Conservation (phyloP, 2,888 invertebrate genomes). For the Zaprionus lineosus region DNA sequence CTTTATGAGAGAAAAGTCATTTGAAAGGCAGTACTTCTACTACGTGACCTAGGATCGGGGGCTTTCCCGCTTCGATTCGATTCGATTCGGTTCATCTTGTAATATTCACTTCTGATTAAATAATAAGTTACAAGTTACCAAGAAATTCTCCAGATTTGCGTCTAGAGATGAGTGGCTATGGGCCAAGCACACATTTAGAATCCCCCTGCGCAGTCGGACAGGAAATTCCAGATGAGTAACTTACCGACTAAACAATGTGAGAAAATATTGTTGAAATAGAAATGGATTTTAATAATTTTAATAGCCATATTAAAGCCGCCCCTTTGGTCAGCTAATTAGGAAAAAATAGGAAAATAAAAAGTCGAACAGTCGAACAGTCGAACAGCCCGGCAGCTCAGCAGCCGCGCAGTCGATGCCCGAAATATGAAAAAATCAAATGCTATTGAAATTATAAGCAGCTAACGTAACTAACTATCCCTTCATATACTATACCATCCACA, state of each 20-base stretch:
- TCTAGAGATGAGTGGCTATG: too few relatives aligned
- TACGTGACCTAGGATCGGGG: too few relatives aligned
- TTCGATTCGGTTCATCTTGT: too few relatives aligned
- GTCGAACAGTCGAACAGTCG: constrained; percentile 11
- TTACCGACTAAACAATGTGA: constrained; percentile 31
- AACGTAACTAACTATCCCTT: constrained; percentile 3
- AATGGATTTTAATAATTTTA: constrained; percentile 73
- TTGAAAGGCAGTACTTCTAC: too few relatives aligned
- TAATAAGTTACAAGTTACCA: too few relatives aligned
- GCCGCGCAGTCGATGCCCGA: background rate
- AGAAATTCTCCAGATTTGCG: too few relatives aligned
- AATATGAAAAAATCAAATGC: too few relatives aligned
- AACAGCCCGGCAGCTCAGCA: too few relatives aligned
- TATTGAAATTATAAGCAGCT: background rate
- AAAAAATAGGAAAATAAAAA: too few relatives aligned
- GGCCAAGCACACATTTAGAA: background rate
- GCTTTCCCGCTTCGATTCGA: too few relatives aligned
- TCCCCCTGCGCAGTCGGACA: constrained; percentile 18
- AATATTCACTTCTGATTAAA: too few relatives aligned
- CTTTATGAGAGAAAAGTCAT: too few relatives aligned
- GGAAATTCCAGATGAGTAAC: constrained; percentile 66
- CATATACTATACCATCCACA: background rate
- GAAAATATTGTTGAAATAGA: constrained; percentile 38
- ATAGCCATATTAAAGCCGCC: constrained; percentile 74
- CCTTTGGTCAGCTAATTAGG: constrained; percentile 63